Conservation (phyloP, 2,888 invertebrate genomes). For the Taenaris catops region DNA sequence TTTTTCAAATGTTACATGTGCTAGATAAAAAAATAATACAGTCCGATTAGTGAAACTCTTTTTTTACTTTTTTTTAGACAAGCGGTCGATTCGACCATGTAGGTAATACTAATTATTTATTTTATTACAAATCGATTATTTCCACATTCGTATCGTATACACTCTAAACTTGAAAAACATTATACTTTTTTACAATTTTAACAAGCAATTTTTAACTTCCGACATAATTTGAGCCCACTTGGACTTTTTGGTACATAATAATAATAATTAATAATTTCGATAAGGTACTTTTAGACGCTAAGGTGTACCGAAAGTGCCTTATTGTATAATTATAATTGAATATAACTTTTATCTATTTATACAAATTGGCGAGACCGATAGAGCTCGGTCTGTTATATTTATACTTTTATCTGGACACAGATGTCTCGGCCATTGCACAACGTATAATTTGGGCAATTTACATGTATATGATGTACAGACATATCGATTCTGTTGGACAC, state of each 20-base stretch:
- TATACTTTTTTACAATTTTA: constrained; percentile 56
- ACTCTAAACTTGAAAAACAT: constrained; percentile 61
- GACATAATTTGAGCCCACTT: constrained; percentile 39
- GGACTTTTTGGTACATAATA: constrained; percentile 41
- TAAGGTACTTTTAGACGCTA: constrained; percentile 52
- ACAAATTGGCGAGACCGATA: constrained; percentile 40
- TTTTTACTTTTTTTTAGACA: constrained; percentile 38
- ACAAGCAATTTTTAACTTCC: constrained; percentile 60
- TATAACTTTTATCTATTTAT: constrained; percentile 66
- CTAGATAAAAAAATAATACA: constrained; percentile 79
- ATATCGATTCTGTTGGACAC: too few species aligned
- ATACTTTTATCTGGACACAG: constrained; percentile 23
- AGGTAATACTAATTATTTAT: constrained; percentile 40
- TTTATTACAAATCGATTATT: constrained; percentile 38
- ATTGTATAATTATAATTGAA: constrained; percentile 55
- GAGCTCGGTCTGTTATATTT: constrained; percentile 13
- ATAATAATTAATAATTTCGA: constrained; percentile 28
- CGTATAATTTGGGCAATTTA: constrained; percentile 5
- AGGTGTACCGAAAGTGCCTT: constrained; percentile 54
- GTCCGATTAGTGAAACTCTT: constrained; percentile 71
- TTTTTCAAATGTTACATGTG: constrained; percentile 72
- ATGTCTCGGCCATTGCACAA: constrained; percentile 6
- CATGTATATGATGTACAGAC: too few species aligned
- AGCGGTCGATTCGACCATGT: constrained; percentile 20
- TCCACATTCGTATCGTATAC: constrained; percentile 42